Evolutionary conservation across 2,113 vertebrate genomes (phyloP).

Genomic region (Variabilichromis moorii): DNA sequence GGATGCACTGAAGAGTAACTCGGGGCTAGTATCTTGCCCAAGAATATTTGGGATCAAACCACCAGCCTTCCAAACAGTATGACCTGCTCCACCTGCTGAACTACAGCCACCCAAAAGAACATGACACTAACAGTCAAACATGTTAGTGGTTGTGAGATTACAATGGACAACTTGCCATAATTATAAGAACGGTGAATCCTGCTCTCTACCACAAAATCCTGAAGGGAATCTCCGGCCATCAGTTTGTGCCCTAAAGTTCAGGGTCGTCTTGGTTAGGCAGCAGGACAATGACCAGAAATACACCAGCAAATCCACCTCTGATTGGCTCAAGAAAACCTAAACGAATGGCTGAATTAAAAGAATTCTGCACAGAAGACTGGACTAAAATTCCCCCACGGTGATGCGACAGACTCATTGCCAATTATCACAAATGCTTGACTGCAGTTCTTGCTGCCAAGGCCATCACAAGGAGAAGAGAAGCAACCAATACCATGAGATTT

Average conservation of each 20-base stretch:
- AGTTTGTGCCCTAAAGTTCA: background rate
- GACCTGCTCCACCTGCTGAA: background rate
- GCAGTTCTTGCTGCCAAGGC: background rate
- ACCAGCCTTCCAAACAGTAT: background rate
- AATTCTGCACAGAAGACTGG: rapidly evolving
- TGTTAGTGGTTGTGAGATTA: background rate
- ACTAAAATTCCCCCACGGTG: background rate
- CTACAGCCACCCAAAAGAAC: rapidly evolving
- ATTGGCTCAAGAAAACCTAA: background rate
- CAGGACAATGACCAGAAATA: background rate
- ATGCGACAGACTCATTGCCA: background rate
- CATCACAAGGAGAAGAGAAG: background rate
- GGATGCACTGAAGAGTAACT: background rate
- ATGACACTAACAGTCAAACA: background rate
- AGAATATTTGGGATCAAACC: background rate
- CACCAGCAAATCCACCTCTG: background rate
- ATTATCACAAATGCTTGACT: background rate
- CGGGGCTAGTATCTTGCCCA: background rate
- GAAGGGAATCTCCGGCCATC: background rate
- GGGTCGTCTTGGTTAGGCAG: background rate
- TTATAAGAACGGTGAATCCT: background rate
- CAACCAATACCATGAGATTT: background rate
- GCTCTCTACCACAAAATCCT: background rate
- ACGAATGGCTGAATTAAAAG: background rate
- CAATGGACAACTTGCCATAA: background rate